Conservation (phyloP, 2,797 vertebrate genomes). For the Potorous gilbertii region DNA sequence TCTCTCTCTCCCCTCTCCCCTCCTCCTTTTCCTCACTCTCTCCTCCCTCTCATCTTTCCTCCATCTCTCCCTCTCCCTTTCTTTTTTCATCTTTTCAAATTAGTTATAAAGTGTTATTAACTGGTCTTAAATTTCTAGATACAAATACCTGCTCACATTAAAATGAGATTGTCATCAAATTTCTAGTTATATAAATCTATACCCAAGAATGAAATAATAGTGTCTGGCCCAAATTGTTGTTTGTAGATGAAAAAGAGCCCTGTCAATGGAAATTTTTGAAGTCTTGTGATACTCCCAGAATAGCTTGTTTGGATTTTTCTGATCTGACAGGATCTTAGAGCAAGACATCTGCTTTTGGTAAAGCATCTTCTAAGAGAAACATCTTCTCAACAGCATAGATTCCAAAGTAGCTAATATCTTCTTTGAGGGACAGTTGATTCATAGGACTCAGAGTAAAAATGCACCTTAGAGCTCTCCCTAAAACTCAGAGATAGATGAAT, state of each 20-base stretch:
- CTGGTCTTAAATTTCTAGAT: slow-evolving; percentile 32
- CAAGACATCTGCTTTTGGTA: slow-evolving; percentile 43
- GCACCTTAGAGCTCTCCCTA: background rate
- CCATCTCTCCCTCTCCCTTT: background rate
- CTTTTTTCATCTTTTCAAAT: background rate
- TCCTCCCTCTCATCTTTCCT: background rate
- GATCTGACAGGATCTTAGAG: slow-evolving; percentile 56
- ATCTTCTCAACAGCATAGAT: background rate
- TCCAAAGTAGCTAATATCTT: background rate
- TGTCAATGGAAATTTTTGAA: slow-evolving; percentile 42
- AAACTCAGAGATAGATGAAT: background rate
- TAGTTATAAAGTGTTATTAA: slow-evolving; percentile 46
- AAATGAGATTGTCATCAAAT: slow-evolving; percentile 37
- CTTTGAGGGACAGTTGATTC: background rate
- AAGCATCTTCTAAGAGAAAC: slow-evolving; percentile 35
- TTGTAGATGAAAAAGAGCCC: slow-evolving; percentile 57
- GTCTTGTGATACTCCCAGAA: slow-evolving; percentile 66
- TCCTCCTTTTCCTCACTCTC: background rate
- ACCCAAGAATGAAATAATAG: slow-evolving; percentile 1
- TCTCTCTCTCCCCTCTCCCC: background rate
- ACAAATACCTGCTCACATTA: background rate
- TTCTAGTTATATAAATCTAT: slow-evolving; percentile 55
- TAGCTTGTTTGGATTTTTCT: slow-evolving; percentile 66
- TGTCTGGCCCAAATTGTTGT: slow-evolving; percentile 5
- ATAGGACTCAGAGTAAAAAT: background rate